Evolutionary conservation across 1,140 invertebrate genomes (phyloP), one percentile per base, ranked within the genome.

Genomic region (Pseudomyrmex pallidus): DNA sequence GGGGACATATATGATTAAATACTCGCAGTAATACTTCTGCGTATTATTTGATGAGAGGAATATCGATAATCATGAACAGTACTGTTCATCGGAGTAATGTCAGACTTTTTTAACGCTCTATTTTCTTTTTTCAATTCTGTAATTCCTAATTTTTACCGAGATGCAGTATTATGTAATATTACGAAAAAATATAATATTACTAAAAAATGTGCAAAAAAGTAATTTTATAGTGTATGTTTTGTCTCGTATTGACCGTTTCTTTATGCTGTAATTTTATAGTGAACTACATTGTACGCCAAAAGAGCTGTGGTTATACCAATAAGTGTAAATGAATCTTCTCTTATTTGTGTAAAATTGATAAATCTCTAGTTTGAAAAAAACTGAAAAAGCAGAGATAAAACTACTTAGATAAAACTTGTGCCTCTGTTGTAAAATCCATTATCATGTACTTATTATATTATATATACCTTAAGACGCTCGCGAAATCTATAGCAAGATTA

Each of bases 401-500:
- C 15, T 46, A 73, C 20, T 20, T 10, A 50, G 13, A 5, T 44
- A 63, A 17, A 73, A 35, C 35, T 52, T 62, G n/a, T 44, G 35
- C 13, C 4, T 76, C 5, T 35, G 15, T 1, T 76, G 52, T 63
- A 44, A 83, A 83, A 76, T 83, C 35, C 5, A 35, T 35, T 35
- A 35, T 35, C 5, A 35, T 35, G 0, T 35, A 35, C 35, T 35
- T 35, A 35, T 35, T 35, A 35, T 35, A 35, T 35, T 44, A 12
- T 62, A 7, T 12, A 5, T 48, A 74, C 15, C 48, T 2, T 15
- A 20, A 57, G 46, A 57, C 15, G 22, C 17, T 78, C 12, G 5
- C 56, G 0, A 56, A 67, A 44, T 59, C 17, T 17, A 22, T 54
- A 2, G 44, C 17, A 25, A 25, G 48, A 17, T 91, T 91, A 94